Evolutionary conservation across 30 jellyfish, hydroid and myxozoan species (phyloP), one percentile per base, ranked within the genome.

Genomic region (Chrysaora quinquecirrha): DNA sequence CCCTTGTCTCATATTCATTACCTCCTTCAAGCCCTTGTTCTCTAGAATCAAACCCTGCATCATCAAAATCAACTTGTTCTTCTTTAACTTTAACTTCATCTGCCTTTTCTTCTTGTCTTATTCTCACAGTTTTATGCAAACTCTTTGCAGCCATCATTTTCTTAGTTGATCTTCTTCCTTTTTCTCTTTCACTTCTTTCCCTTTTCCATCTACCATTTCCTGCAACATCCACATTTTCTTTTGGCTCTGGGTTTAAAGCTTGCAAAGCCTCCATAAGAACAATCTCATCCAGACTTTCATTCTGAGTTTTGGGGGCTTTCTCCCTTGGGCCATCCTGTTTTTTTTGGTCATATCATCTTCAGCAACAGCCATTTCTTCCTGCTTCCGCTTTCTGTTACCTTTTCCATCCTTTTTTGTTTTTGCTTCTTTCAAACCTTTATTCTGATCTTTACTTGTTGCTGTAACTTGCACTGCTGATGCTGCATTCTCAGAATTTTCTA

Each of bases 231-330:
- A 23, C 62, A 64, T 1, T 48, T 52, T 83, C 78, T 34, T 70
- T 21, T 29, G 93, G 74, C 1, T 60, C 61, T 61, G 74, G 86
- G 38, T 70, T 83, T 48, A 83, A 54, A 33, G 93, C 86, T 62
- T 80, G 90, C 34, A 80, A 54, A 30, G 90, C 90, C n/a, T 80
- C 90, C 84, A 67, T 22, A 34, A 80, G 32, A 18, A 47, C 77
- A 28, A 84, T 65, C 33, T 80, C 73, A 31, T 80, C 90, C 12
- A 80, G 43, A 23, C 54, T 67, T 18, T 80, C 90, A 29, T 56
- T 32, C 32, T 65, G 54, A 24, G 78, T 65, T 30, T 24, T 21
- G 6, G 76, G 54, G 43, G 46, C 52, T 23, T 78, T 63, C 30
- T 21, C 78, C 28, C 52, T 60, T 34, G 81, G 48, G 30, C 10